phyloP scores from a whole-genome alignment of 2,797 vertebrate genomes.

The Nannoperca obscura region DNA sequence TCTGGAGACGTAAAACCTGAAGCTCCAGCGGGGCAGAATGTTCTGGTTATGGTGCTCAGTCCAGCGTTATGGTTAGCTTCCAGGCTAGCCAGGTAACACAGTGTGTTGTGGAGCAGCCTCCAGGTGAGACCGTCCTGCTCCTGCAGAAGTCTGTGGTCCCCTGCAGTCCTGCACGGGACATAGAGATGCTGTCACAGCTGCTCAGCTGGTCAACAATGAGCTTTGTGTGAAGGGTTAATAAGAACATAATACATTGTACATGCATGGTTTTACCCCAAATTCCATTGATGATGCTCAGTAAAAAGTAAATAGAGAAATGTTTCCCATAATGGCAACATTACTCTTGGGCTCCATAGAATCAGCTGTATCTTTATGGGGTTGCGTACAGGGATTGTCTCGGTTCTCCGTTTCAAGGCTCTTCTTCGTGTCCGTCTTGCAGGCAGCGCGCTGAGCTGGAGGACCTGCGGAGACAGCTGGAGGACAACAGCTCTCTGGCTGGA shows the following conservation, averaged over 20 bases:
- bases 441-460: slow-evolving; percentile 92
- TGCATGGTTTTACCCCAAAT: not conserved
- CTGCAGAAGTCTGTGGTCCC: not conserved
- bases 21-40: not conserved
- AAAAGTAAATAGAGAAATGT: not conserved
- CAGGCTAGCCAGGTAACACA: not conserved
- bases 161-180: not conserved
- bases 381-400: not conserved
- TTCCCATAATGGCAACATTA: not conserved
- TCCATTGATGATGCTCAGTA: not conserved
- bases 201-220: not conserved
- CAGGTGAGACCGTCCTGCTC: not conserved
- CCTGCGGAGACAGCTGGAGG: slow-evolving; percentile 90
- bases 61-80: too few species aligned
- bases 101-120: not conserved
- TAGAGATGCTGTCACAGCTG: not conserved
- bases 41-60: too few species aligned
- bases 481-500: slow-evolving; percentile 85
- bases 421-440: slow-evolving; percentile 74
- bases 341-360: not conserved
- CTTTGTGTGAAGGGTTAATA: not conserved
- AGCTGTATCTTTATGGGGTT: not conserved
- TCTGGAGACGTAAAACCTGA: not conserved
- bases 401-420: not conserved
- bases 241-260: not conserved